Evolutionary conservation across 2,113 vertebrate species (phyloP).

Genomic region (Burhinus bistriatus): DNA sequence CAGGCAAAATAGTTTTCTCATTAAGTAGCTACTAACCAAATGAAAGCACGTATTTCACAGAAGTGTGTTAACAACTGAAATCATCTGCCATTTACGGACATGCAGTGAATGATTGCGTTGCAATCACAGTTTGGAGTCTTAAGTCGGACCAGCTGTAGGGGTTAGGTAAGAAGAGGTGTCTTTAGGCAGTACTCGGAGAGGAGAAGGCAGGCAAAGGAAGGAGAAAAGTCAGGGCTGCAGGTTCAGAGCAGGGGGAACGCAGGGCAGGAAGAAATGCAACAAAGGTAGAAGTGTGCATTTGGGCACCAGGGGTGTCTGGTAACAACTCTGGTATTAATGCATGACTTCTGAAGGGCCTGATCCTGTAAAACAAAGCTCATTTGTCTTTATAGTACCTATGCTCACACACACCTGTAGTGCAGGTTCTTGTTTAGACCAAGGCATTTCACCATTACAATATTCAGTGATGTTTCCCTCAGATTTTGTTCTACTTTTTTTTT

Average conservation of each 20-base stretch:
- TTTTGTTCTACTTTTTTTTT: neutral
- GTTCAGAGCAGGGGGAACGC: neutral
- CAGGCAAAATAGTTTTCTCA: neutral
- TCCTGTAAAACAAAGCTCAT: neutral
- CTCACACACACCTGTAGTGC: accelerated
- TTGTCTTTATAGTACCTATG: neutral
- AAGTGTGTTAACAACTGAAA: accelerated
- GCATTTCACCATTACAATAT: neutral
- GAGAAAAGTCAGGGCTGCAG: neutral
- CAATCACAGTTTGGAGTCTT: neutral
- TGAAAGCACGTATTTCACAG: accelerated
- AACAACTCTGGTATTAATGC: neutral
- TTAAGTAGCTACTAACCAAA: neutral
- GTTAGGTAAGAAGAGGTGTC: neutral
- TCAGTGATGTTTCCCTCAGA: neutral
- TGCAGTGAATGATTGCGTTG: accelerated
- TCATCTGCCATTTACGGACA: neutral
- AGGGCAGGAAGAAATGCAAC: neutral
- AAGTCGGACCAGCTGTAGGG: neutral
- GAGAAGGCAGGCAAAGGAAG: neutral
- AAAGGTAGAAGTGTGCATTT: accelerated
- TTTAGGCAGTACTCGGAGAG: neutral
- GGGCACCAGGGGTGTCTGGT: neutral
- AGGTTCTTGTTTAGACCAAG: neutral
- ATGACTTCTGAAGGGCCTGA: neutral